Evolutionary conservation across 2,113 vertebrate species (phyloP).

Genomic region (Campylomormyrus tamandua): DNA sequence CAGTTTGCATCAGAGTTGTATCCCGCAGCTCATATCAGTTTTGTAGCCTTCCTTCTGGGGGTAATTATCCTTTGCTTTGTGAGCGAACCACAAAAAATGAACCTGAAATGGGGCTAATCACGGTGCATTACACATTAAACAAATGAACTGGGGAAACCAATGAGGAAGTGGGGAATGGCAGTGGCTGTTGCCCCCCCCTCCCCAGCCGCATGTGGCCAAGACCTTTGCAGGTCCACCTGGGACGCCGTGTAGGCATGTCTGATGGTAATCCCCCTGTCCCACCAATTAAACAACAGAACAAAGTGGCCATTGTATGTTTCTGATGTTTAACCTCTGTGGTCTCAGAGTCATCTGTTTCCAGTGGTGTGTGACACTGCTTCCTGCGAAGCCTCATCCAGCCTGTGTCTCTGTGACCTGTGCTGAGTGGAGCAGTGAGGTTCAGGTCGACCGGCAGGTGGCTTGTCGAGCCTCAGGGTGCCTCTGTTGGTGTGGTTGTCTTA

Average conservation of each 20-base stretch:
- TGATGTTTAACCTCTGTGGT: constrained; percentile 49
- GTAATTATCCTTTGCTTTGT: neutral
- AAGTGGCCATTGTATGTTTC: constrained; percentile 47
- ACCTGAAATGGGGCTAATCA: neutral
- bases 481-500: neutral
- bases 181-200: neutral
- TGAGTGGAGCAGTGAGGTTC: neutral
- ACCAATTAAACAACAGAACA: constrained; percentile 37
- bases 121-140: neutral
- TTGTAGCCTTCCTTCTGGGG: neutral
- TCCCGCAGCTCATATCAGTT: neutral
- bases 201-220: constrained; percentile 1
- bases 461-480: neutral
- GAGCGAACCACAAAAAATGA: constrained; percentile 17
- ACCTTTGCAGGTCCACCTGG: constrained; percentile 12
- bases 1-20: neutral
- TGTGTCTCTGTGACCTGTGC: neutral
- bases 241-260: neutral
- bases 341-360: constrained; percentile 39
- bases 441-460: neutral
- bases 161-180: neutral
- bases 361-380: constrained; percentile 30
- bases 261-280: neutral
- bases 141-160: neutral
- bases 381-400: constrained; percentile 23